Conservation (phyloP, 1,140 invertebrate species). For the Halesus radiatus region DNA sequence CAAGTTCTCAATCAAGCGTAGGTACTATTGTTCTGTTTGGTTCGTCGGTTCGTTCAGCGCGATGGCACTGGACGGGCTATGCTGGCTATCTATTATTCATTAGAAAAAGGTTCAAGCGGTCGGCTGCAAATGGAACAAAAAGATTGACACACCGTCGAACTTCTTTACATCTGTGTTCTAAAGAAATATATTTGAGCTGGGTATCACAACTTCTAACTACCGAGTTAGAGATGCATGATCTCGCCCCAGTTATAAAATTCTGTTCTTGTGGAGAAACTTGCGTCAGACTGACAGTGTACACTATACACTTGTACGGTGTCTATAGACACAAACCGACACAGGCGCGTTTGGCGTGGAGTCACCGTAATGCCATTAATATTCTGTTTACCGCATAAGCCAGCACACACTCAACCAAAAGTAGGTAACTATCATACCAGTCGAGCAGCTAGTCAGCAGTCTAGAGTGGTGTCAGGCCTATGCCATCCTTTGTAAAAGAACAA, state of each 20-base stretch:
- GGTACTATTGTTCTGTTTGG: slow-evolving; percentile 5
- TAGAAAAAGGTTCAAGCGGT: slow-evolving; percentile 7
- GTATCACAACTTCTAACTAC: not conserved
- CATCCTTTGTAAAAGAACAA: slow-evolving; percentile 14
- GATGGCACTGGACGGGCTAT: not conserved
- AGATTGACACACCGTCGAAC: not conserved
- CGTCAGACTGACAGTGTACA: not conserved
- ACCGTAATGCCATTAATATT: slow-evolving; percentile 40
- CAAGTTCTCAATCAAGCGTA: too few relatives aligned
- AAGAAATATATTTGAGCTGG: not conserved
- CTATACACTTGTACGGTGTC: not conserved
- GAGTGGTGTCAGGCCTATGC: not conserved
- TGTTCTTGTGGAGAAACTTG: slow-evolving; percentile 14
- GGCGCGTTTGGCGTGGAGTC: slow-evolving; percentile 9
- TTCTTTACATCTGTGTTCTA: slow-evolving; percentile 21
- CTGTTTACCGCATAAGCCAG: slow-evolving; percentile 17
- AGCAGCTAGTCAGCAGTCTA: slow-evolving; percentile 4
- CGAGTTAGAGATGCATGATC: slow-evolving; percentile 16
- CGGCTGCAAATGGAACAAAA: slow-evolving; percentile 5
- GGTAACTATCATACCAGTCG: not conserved
- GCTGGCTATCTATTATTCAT: not conserved
- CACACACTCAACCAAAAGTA: not conserved
- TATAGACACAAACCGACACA: not conserved
- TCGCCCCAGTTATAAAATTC: slow-evolving; percentile 12
- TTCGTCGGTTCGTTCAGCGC: not conserved